Evolutionary conservation across 2,888 invertebrate species (phyloP), one percentile per base, ranked within the genome.

Genomic region (Tinea trinotella): DNA sequence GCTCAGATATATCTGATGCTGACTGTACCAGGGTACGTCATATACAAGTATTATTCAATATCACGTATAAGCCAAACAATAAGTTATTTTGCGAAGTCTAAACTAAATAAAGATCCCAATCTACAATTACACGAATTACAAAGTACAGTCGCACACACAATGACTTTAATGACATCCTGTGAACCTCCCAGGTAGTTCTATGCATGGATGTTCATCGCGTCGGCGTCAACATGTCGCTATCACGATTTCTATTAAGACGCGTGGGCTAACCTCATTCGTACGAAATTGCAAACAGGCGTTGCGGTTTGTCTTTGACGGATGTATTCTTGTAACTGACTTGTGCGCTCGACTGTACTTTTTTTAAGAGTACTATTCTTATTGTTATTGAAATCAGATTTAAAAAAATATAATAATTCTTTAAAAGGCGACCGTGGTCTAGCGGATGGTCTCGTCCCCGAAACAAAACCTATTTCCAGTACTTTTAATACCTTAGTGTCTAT

Each of bases 231-330:
- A 50, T 50, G 50, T 50, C 50, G 24, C 50, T 18, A 22, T 13
- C 50, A 24, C 24, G 24, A 50, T 50, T 50, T 19, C 17, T 18
- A 46, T 24, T 62, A 62, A 70, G 67, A 71, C 63, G 72, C 73
- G 71, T 75, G 70, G 66, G 64, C 61, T 62, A 70, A 73, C 70
- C 71, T 73, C 71, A 71, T 71, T 74, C 67, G 68, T 66, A 67
- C 67, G 59, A 73, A 74, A 76, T 77, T 75, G 64, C 71, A 56
- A 71, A 65, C 65, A 67, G 65, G 74, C 64, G 67, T 70, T 74
- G 74, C 62, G 75, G 74, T 74, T 72, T 50, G 22, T 50, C 22
- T 50, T 50, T 46, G 46, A 46, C 15, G 46, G 19, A 46, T 46
- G 46, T 46, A 19, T 46, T 50, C 48, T 22, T n/a, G 50, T 24